phyloP scores from a whole-genome alignment of 2,888 invertebrate genomes.

The Cyaniris semiargus region DNA sequence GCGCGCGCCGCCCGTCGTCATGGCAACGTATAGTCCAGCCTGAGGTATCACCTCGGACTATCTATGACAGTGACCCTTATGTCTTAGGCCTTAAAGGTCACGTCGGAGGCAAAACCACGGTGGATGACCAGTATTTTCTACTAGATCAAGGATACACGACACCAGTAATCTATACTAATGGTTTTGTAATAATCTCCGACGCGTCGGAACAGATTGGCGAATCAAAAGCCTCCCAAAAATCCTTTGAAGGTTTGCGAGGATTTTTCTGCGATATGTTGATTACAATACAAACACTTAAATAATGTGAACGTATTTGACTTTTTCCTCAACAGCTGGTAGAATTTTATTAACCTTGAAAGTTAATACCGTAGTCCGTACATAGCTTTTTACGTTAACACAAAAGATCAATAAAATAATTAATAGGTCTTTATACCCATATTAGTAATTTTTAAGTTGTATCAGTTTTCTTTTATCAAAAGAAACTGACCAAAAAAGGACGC shows the following conservation, averaged over 20 bases:
- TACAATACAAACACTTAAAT: neutral
- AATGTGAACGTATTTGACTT: neutral
- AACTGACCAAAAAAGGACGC: neutral
- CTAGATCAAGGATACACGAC: conserved; percentile 34
- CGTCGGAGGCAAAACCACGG: too few species aligned
- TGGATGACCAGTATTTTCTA: conserved; percentile 29
- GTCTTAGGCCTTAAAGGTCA: too few species aligned
- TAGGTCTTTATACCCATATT: too few species aligned
- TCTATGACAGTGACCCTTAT: too few species aligned
- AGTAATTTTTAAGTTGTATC: too few species aligned
- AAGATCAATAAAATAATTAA: too few species aligned
- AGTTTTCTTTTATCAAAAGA: too few species aligned
- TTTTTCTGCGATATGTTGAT: neutral
- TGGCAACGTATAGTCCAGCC: conserved; percentile 49
- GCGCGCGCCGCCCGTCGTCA: conserved; percentile 73
- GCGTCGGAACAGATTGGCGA: neutral
- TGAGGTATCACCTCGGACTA: too few species aligned
- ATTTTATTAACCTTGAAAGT: neutral
- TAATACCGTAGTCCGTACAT: too few species aligned
- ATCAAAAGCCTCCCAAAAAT: neutral
- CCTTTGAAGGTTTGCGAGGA: neutral
- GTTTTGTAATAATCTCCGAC: conserved; percentile 10
- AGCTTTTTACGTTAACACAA: too few species aligned
- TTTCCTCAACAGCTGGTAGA: neutral
- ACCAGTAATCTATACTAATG: conserved; percentile 14